phyloP scores from a whole-genome alignment of 2,113 vertebrate genomes.

The Tretioscincus oriximinensis region DNA sequence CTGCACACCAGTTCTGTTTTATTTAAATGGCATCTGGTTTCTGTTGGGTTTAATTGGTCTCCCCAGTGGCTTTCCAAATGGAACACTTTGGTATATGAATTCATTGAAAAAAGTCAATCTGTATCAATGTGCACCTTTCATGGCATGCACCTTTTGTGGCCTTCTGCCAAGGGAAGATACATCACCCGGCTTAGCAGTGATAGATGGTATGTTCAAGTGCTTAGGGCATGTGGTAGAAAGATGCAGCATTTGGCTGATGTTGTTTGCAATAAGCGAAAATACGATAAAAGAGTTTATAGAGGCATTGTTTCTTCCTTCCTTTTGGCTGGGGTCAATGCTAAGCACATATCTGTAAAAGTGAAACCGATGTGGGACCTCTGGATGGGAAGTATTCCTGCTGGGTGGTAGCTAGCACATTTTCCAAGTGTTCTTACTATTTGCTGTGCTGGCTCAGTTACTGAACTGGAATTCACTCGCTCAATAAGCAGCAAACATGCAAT shows the following conservation, averaged over 20 bases:
- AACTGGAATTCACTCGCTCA: no score
- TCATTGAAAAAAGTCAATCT: conserved; percentile 38
- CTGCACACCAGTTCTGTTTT: conserved; percentile 51
- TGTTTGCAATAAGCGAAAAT: background rate
- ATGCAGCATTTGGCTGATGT: background rate
- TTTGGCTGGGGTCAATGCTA: no score
- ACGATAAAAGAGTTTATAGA: no score
- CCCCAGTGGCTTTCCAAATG: conserved; percentile 42
- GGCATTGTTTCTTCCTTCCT: no score
- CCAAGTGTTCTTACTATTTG: no score
- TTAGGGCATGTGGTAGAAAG: background rate
- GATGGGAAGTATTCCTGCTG: no score
- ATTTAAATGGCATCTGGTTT: conserved; percentile 61
- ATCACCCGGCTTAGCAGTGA: background rate
- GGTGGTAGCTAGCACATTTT: no score
- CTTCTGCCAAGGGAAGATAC: background rate
- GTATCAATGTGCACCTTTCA: conserved; percentile 35
- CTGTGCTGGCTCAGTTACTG: no score
- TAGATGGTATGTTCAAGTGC: background rate
- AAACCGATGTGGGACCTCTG: no score
- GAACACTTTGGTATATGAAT: conserved; percentile 45
- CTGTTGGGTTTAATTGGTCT: conserved; percentile 61
- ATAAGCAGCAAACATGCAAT: no score
- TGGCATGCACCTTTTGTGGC: background rate
- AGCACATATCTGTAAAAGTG: no score